phyloP scores from a whole-genome alignment of 2,888 invertebrate genomes.

The Lepidochitona cinerea region DNA sequence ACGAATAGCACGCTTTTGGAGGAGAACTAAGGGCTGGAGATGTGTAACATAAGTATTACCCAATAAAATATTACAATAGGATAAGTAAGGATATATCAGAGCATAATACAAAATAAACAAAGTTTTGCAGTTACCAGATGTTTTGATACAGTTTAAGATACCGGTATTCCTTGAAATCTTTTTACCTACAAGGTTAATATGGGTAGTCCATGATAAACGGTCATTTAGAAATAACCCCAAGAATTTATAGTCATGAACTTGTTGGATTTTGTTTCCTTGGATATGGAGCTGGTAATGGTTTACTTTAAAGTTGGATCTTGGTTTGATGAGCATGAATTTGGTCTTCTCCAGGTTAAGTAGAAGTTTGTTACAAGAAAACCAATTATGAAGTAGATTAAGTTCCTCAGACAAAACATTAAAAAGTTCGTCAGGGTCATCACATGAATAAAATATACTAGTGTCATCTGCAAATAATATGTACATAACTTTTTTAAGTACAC shows the following conservation, averaged over 20 bases:
- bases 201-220: neutral
- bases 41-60: neutral
- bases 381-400: neutral
- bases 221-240: neutral
- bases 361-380: neutral
- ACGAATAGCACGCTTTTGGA: neutral
- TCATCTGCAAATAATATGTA: neutral
- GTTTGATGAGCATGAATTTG: neutral
- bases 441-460: neutral
- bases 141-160: neutral
- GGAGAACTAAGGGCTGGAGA: neutral
- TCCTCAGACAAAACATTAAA: neutral
- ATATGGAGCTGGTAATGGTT: neutral
- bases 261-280: too few relatives aligned
- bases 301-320: neutral
- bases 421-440: neutral
- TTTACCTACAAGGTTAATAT: neutral
- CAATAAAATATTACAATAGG: neutral
- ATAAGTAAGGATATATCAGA: neutral
- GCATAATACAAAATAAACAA: neutral
- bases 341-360: neutral
- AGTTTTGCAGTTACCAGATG: neutral
- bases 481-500: too few relatives aligned
- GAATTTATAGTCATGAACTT: neutral
- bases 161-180: neutral